Base-by-base conservation (phyloP, 2,888 invertebrate genomes). In the Tetragonisca angustula region DNA sequence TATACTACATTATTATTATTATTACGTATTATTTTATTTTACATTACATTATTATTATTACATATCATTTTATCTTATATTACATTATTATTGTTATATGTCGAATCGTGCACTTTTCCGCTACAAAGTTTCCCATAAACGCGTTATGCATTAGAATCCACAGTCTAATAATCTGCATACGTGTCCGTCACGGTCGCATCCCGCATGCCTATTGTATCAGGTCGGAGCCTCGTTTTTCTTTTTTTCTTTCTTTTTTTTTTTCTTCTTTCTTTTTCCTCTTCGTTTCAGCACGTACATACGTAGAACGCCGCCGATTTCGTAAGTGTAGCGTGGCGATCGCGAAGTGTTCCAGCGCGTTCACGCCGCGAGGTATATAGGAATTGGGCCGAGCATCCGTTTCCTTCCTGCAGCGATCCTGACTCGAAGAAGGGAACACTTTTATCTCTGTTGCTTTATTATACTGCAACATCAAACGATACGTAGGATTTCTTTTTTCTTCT, bases 301-400 rank as follows among this genome's bases (percentile, higher is more conserved):
- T 32, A 32, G 43, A 86, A 87, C 86, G 79, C 76, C 69, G 76
- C 76, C 85, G 84, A 88, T 90, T 88, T 89, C 87, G 84, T 88
- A 89, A 89, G 89, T 87, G 89, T 89, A 89, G 89, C 89, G 89
- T 89, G 81, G 89, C 87, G 89, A 88, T 86, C 85, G 88, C 79
- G 61, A 89, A 90, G 87, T 86, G 87, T 90, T 88, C 86, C 85
- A 86, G 79, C 85, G 76, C 76, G 81, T 88, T 87, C 87, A 88
- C 88, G 87, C 84, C 43, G 87, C 88, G 84, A 79, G 87, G 85
- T 81, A 83, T 72, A 87, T 78, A 89, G 87, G 88, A 91, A 91
- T 89, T 91, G 90, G 91, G 90, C 88, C 91, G 91, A 90, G 89
- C 88, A 91, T 91, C 91, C 91, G 91, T 81, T 91, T 91, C 89